Evolutionary conservation across 1,140 invertebrate genomes (phyloP).

Genomic region (Mactra quadrangularis): DNA sequence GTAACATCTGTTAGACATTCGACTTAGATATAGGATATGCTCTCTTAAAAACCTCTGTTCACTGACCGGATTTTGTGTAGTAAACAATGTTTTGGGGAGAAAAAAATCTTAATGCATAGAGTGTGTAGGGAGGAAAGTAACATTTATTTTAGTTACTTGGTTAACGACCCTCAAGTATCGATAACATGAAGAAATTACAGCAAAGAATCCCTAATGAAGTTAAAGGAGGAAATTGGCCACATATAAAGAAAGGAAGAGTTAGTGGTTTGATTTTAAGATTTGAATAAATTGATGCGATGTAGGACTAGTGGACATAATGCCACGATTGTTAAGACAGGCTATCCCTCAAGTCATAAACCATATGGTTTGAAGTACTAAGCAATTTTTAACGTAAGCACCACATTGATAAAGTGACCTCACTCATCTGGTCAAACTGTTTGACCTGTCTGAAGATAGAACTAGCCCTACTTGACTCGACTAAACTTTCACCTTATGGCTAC

Average conservation of each 20-base stretch:
- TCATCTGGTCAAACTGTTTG: constrained; percentile 26
- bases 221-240: too few relatives aligned
- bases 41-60: constrained; percentile 33
- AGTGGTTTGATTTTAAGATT: too few relatives aligned
- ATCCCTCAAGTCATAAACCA: constrained; percentile 12
- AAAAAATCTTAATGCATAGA: neutral
- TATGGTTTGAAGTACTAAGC: constrained; percentile 15
- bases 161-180: too few relatives aligned
- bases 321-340: neutral
- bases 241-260: too few relatives aligned
- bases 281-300: too few relatives aligned
- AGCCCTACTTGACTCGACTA: neutral
- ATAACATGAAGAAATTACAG: too few relatives aligned
- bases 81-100: constrained; percentile 20
- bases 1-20: constrained; percentile 60
- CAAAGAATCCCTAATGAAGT: too few relatives aligned
- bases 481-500: neutral
- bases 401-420: constrained; percentile 14
- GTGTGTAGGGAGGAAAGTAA: neutral
- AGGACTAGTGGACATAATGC: too few relatives aligned
- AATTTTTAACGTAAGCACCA: neutral
- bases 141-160: too few relatives aligned
- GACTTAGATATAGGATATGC: constrained; percentile 25
- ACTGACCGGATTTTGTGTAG: constrained; percentile 52
- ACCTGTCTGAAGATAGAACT: constrained; percentile 2